phyloP scores from a whole-genome alignment of 2,888 invertebrate species.

The Drosophila meridiana region DNA sequence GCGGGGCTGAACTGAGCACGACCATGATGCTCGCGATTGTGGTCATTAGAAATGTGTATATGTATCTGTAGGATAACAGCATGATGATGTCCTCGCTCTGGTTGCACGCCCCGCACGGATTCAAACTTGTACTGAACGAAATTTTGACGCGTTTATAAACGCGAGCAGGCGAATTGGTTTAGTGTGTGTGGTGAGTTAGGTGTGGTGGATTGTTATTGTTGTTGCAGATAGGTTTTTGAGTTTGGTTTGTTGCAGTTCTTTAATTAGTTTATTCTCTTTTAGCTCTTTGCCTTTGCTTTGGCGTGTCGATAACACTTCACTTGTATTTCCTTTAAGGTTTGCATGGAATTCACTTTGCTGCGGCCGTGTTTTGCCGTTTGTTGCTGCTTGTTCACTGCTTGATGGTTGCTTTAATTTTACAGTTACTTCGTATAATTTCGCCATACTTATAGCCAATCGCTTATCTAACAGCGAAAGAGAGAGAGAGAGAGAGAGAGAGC shows the following conservation, averaged over 20 bases:
- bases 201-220: conserved; percentile 9
- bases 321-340: conserved; percentile 62
- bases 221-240: conserved; percentile 1
- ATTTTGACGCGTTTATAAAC: conserved; percentile 57
- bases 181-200: background rate
- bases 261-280: conserved; percentile 11
- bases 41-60: conserved; percentile 71
- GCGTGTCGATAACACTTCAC: conserved; percentile 73
- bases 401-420: conserved; percentile 53
- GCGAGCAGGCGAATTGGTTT: conserved; percentile 11
- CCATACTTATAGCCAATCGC: conserved; percentile 58
- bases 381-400: conserved; percentile 47
- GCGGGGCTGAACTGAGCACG: conserved; percentile 64
- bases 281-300: conserved; percentile 58
- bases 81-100: conserved; percentile 77
- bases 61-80: conserved; percentile 69
- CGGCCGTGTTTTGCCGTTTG: conserved; percentile 56
- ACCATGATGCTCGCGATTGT: conserved; percentile 80
- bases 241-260: background rate
- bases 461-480: conserved; percentile 3
- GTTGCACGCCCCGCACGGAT: conserved; percentile 72
- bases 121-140: conserved; percentile 53
- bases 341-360: conserved; percentile 66
- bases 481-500: background rate
- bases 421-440: conserved; percentile 6